Evolutionary conservation across 2,113 vertebrate species (phyloP).

Genomic region (Chamaea fasciata): DNA sequence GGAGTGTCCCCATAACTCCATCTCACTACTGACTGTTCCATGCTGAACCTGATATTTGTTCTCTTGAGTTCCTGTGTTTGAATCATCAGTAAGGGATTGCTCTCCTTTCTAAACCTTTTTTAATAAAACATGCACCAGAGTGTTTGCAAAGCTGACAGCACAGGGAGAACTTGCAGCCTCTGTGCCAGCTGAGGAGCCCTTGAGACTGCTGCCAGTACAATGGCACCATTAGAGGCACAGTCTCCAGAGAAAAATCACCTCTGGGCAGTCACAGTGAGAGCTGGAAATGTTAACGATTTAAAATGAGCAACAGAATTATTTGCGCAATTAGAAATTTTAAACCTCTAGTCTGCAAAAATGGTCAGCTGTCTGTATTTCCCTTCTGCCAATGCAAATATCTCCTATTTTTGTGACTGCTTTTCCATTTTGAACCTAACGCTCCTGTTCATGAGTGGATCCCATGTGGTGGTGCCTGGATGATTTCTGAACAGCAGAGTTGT

Average conservation of each 20-base stretch:
- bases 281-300: not conserved
- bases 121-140: not conserved
- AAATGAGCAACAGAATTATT: not conserved
- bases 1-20: not conserved
- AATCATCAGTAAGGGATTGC: not conserved
- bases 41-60: not conserved
- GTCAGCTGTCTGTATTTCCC: not conserved
- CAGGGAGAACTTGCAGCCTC: not conserved
- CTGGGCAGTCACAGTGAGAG: not conserved
- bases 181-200: not conserved
- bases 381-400: not conserved
- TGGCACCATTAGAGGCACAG: not conserved
- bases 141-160: not conserved
- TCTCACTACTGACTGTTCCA: accelerated
- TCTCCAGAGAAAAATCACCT: not conserved
- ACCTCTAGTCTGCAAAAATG: not conserved
- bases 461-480: not conserved
- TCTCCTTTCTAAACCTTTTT: not conserved
- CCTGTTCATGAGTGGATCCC: not conserved
- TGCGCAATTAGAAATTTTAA: not conserved
- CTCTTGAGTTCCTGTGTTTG: not conserved
- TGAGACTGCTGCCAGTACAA: not conserved
- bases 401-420: not conserved
- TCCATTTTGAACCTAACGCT: not conserved
- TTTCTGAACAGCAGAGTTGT: not conserved